Evolutionary conservation across 2,797 vertebrate species (phyloP), one percentile per base, ranked within the genome.

Genomic region (Leptatherina wallacei): DNA sequence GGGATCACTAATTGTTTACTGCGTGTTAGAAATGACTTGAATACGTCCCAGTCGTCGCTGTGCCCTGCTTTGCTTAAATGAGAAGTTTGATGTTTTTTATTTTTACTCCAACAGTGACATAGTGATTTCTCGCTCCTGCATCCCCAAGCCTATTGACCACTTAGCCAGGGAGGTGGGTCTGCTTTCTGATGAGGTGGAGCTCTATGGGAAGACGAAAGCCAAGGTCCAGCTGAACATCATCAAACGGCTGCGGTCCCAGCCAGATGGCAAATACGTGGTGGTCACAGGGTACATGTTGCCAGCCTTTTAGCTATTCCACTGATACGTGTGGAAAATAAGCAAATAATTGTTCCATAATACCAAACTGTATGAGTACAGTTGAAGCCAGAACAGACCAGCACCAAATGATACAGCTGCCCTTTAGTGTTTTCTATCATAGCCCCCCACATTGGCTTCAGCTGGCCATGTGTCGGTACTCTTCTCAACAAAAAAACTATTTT

Each of bases 231-330:
- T 99, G 62, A 95, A 92, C 0, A 88, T 90, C 4, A 89, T 96
- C 27, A 93, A 95, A 10, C 96, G 98, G 2, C 94, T 99, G 83
- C 94, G 94, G 85, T 88, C 91, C 3, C 96, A 95, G 57, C 93
- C 94, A 0, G 95, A 99, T 22, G 98, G 98, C 69, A 99, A 96
- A 98, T 99, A 99, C 0, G 86, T 99, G 6, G 98, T 99, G 16
- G 97, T 99, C 64, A 97, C 98, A 13, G 98, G 98, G 98, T 99
- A 94, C 3, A 94, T 16, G 6, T 20, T 38, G 6, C 1, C 13
- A 56, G 14, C 2, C 29, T 30, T 27, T 54, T 27, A 24, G 22
- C 4, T 52, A 27, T 22, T 52, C 49, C 12, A 9, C 12, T 52
- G 49, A 52, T 49, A 44, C 29, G 22, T 4, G 27, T 55, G 29